A percentile compares a stretch with the other conserved stretches of the same genome.
Conservation (phyloP, 2,113 vertebrate species). For the Gopherus evgoodei region DNA sequence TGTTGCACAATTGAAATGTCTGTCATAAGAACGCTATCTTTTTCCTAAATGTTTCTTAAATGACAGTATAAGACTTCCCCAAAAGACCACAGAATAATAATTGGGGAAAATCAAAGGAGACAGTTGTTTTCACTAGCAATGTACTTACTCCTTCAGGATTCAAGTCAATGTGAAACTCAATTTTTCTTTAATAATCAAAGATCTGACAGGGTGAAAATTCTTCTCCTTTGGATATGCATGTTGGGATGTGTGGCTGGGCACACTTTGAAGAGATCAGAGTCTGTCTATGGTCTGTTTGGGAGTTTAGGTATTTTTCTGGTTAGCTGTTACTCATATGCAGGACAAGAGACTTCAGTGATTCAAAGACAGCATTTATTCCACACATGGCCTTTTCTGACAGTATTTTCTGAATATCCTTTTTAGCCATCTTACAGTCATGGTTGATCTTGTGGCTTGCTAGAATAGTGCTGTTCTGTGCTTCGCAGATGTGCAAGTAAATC, state of each 20-base stretch:
- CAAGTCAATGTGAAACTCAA: constrained; percentile 20
- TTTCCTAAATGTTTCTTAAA: neutral
- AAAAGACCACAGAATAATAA: neutral
- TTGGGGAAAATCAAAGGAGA: neutral
- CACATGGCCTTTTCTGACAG: neutral
- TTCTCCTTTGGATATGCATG: neutral
- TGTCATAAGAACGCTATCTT: constrained; percentile 15
- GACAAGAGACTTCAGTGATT: neutral
- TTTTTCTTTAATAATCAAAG: constrained; percentile 2
- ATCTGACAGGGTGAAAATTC: neutral
- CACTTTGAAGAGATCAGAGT: constrained; percentile 44
- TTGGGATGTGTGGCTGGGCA: neutral
- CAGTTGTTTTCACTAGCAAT: neutral
- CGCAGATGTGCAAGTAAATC: neutral
- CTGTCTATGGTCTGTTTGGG: constrained; percentile 46
- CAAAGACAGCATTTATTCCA: neutral
- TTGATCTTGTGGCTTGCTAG: neutral
- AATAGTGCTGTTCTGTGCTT: neutral
- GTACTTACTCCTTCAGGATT: neutral
- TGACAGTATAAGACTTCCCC: neutral
- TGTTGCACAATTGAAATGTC: neutral
- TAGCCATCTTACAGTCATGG: neutral
- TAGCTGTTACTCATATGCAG: neutral
- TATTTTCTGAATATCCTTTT: neutral
- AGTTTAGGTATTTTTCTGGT: constrained; percentile 34